Evolutionary conservation across 1,140 invertebrate genomes (phyloP).

Genomic region (Leucophenga varia): DNA sequence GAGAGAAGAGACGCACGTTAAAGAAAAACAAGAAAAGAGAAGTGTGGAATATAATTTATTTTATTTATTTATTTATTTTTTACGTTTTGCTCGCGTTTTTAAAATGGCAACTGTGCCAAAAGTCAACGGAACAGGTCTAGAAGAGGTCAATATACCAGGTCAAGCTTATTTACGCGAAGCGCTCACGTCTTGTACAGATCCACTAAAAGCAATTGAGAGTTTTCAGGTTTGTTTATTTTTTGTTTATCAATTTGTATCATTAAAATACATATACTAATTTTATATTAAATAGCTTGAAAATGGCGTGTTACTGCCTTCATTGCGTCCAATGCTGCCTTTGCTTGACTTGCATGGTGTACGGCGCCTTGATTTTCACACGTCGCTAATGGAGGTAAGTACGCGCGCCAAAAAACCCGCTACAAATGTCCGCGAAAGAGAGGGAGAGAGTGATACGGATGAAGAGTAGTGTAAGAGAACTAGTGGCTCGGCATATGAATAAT

Average conservation of each 20-base stretch:
- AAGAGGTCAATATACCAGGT: conserved; percentile 90
- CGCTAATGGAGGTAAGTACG: conserved; percentile 73
- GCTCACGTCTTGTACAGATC: conserved; percentile 93
- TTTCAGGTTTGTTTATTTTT: conserved; percentile 74
- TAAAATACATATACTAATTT: background rate
- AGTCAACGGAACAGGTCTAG: conserved; percentile 63
- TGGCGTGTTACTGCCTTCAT: conserved; percentile 89
- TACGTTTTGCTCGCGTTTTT: no score
- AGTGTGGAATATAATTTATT: no score
- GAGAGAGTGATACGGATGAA: background rate
- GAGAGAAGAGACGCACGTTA: no score
- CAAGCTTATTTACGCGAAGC: conserved; percentile 86
- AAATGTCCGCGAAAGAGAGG: background rate
- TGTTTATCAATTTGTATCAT: conserved; percentile 1
- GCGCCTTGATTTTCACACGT: conserved; percentile 90
- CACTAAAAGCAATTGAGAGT: conserved; percentile 93
- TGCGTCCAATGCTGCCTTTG: conserved; percentile 90
- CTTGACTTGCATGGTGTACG: conserved; percentile 91
- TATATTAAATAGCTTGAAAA: conserved; percentile 70
- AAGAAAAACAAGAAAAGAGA: no score
- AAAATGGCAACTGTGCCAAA: conserved; percentile 42
- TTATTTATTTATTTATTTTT: no score
- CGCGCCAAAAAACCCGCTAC: background rate
- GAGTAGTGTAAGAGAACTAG: background rate
- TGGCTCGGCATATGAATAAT: background rate